Conservation (phyloP, 2,888 invertebrate genomes). For the Acanthacorydalis orientalis region DNA sequence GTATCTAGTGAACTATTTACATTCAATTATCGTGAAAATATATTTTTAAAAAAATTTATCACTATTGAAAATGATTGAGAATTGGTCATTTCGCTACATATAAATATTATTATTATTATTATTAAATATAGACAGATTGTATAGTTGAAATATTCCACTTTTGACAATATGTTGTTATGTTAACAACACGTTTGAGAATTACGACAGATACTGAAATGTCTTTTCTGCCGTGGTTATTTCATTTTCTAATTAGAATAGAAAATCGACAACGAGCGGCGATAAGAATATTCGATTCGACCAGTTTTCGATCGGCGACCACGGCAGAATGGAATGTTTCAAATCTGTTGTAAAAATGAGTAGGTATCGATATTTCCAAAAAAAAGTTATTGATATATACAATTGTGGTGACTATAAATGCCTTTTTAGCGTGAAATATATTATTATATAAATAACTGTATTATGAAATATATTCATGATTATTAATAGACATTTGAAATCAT, state of each 20-base stretch:
- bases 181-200: background rate
- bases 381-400: constrained; percentile 5
- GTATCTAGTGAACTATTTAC: too few relatives aligned
- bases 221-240: too few relatives aligned
- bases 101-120: too few relatives aligned
- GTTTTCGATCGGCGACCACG: too few relatives aligned
- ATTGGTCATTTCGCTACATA: too few relatives aligned
- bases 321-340: background rate
- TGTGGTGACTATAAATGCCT: constrained; percentile 30
- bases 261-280: too few relatives aligned
- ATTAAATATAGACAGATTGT: background rate
- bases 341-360: background rate
- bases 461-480: constrained; percentile 3
- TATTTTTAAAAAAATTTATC: too few relatives aligned
- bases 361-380: constrained; percentile 1
- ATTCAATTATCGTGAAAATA: too few relatives aligned
- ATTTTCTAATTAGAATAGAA: too few relatives aligned
- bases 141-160: constrained; percentile 23
- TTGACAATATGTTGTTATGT: constrained; percentile 26
- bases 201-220: background rate
- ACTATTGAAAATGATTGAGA: too few relatives aligned
- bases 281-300: too few relatives aligned
- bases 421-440: constrained; percentile 27
- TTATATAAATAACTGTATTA: constrained; percentile 9
- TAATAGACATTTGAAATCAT: background rate